Evolutionary conservation across 2,113 vertebrate genomes (phyloP), one percentile per base, ranked within the genome.

Genomic region (Loxodonta africana): DNA sequence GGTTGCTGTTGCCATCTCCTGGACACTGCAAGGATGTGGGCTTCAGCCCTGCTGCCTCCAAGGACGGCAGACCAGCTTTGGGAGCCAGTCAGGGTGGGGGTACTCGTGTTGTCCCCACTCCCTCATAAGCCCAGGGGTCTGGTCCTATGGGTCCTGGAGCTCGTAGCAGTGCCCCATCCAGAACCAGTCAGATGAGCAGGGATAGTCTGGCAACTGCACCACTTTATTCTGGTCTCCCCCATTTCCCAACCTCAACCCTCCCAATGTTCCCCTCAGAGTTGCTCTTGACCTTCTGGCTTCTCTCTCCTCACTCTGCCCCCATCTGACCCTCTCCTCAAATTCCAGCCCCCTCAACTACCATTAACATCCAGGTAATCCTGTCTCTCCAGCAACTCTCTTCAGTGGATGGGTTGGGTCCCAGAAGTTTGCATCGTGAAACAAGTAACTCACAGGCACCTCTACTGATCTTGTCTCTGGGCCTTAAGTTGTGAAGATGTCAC

Each of bases 41-140:
- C 65, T 73, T 82, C 65, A 76, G 87, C 81, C 37, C 77, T 77
- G 53, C 5, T 57, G 67, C 57, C 71, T 48, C 44, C 44, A 5
- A 73, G 60, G 18, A n/a, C 48, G 41, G 86, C 48, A 33, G 33
- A 77, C 12, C 30, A 69, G 15, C 74, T 62, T 65, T 62, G 62
- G 63, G 76, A 85, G 60, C 20, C 92, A 84, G 65, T 95, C 81
- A 77, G 74, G 74, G 90, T 90, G 81, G 26, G 74, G 73, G 30
- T 28, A 3, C n/a, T 37, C 80, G 26, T 84, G 37, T 77, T 28
- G 44, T 53, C 46, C 5, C 62, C 23, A 48, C 82, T 67, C 91
- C 85, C 4, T 88, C 67, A 93, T 73, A 73, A 28, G 82, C 25
- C 77, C 88, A 90, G 73, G 60, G 3, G 11, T 71, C 89, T 90